Percentiles rank a stretch among this genome's conserved stretches.
phyloP scores from a whole-genome alignment of 2,113 vertebrate genomes.

The Sebastes schlegelii region DNA sequence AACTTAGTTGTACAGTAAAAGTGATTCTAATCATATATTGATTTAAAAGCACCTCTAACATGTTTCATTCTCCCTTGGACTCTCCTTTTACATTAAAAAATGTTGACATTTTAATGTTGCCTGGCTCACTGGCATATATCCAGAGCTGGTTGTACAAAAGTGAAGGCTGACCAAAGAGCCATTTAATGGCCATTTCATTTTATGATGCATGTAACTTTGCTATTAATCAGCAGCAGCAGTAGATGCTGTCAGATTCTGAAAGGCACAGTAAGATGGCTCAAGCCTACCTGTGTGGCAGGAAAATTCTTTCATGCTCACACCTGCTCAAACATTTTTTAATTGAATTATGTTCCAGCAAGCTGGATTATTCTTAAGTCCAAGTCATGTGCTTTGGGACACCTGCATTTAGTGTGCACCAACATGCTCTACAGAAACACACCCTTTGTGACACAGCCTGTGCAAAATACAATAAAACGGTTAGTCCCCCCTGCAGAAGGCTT shows the following conservation, averaged over 20 bases:
- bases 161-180: not conserved
- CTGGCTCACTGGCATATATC: not conserved
- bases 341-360: constrained; percentile 15
- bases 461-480: constrained; percentile 3
- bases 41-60: not conserved
- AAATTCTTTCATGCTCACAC: not conserved
- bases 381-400: not conserved
- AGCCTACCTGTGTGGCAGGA: not conserved
- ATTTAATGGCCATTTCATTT: not conserved
- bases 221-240: not conserved
- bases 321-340: not conserved
- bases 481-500: not conserved
- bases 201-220: not conserved
- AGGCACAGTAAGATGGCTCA: not conserved
- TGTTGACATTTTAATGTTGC: not conserved
- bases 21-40: not conserved
- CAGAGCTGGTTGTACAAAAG: not conserved
- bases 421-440: constrained; percentile 10
- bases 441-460: not conserved
- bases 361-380: constrained; percentile 4
- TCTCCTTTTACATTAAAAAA: not conserved
- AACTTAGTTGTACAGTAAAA: not conserved
- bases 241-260: not conserved
- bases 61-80: not conserved
- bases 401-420: not conserved